Evolutionary conservation across 92 coral and sea anemone species (phyloP), one percentile per base, ranked within the genome.

Genomic region (Nematostella vectensis): DNA sequence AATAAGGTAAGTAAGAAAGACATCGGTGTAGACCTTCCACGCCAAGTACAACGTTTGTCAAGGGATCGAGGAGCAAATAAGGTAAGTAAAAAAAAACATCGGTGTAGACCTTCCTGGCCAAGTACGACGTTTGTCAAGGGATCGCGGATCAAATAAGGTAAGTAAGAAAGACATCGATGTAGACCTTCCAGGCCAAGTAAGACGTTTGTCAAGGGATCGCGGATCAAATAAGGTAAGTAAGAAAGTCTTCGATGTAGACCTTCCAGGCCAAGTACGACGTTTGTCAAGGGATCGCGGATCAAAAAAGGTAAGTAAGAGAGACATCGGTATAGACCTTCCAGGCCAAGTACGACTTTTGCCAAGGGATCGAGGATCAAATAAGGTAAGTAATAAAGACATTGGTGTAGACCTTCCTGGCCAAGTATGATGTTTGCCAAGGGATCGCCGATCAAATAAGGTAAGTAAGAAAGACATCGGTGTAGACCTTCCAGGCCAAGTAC

Each of bases 81-180:
- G n/a, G n/a, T n/a, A n/a, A n/a, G n/a, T n/a, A n/a, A n/a, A n/a
- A n/a, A n/a, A n/a, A n/a, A n/a, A n/a, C n/a, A n/a, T n/a, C n/a
- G n/a, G n/a, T n/a, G n/a, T n/a, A n/a, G n/a, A n/a, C n/a, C 66
- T 93, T 81, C 29, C 58, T 93, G n/a, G 82, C 72, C 20, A 81
- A 67, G 57, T 69, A 93, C 61, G 59, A 65, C 6, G 83, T 93
- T 29, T 77, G 86, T 10, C 68, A 67, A 26, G 99, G 75, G 19
- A 80, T 80, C 43, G 77, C 72, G 24, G 87, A 80, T 18, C 84
- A 80, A 29, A 50, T 75, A 52, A 75, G 95, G 95, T 83, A 26
- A 8, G 63, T 69, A 6, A n/a, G n/a, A n/a, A n/a, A n/a, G n/a
- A n/a, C 2, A 17, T 12, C 37, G 16, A 20, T n/a, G n/a, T n/a